phyloP scores from a whole-genome alignment of 2,888 invertebrate genomes.

The Ypsolopha sequella region DNA sequence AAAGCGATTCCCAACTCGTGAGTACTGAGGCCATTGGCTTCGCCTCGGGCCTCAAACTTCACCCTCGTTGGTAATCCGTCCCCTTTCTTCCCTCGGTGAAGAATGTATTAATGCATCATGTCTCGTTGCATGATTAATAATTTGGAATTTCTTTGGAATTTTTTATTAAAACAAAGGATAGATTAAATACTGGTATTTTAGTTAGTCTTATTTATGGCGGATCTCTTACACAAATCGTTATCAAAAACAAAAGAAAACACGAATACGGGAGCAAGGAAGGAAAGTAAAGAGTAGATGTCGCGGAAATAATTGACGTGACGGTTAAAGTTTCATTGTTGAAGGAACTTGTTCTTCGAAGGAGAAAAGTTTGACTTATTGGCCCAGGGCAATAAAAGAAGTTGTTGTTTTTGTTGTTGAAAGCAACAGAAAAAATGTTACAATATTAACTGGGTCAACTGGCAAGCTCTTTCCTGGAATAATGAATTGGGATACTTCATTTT shows the following conservation, averaged over 20 bases:
- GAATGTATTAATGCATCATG: not conserved
- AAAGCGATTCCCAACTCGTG: no score
- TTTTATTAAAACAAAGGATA: constrained; percentile 13
- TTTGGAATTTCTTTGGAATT: not conserved
- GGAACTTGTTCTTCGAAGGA: constrained; percentile 12
- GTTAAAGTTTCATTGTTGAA: constrained; percentile 20
- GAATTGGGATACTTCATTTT: no score
- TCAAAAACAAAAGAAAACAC: constrained; percentile 14
- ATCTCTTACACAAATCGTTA: constrained; percentile 17
- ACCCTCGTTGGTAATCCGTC: no score
- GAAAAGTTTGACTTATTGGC: constrained; percentile 26
- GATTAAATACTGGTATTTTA: no score
- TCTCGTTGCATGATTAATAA: not conserved
- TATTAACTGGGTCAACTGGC: constrained; percentile 10
- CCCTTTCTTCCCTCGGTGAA: no score
- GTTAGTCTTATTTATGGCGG: no score
- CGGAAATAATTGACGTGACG: constrained; percentile 29
- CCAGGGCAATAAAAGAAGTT: constrained; percentile 14
- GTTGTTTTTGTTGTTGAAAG: constrained; percentile 15
- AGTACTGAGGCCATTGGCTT: no score
- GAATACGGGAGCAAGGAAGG: constrained; percentile 12
- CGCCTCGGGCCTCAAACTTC: no score
- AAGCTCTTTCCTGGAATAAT: not conserved
- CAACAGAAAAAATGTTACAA: constrained; percentile 11
- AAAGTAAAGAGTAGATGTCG: constrained; percentile 31